phyloP scores from a whole-genome alignment of 2,797 vertebrate genomes.

The Otolemur crassicaudatus region DNA sequence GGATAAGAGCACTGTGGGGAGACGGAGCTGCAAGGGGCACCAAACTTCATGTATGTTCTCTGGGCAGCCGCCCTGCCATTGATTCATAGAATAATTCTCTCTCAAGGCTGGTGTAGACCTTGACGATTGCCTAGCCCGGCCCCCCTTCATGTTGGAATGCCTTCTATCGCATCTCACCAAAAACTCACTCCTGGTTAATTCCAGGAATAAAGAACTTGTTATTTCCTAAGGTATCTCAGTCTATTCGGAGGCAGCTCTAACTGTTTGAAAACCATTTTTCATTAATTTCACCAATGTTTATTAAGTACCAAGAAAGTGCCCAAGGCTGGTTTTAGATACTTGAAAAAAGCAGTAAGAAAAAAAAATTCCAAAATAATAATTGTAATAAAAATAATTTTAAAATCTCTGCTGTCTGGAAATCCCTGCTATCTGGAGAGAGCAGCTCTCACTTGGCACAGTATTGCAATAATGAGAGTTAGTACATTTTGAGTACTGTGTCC shows the following conservation, averaged over 20 bases:
- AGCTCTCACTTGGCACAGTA: not conserved
- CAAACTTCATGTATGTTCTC: not conserved
- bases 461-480: not conserved
- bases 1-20: conserved; percentile 50
- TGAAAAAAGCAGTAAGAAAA: conserved; percentile 34
- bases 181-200: not conserved
- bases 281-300: conserved; percentile 46
- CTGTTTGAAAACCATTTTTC: conserved; percentile 22
- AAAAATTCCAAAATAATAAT: too few relatives aligned
- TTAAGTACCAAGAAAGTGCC: not conserved
- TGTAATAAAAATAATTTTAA: not conserved
- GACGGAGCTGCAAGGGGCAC: conserved; percentile 50
- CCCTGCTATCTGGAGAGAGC: not conserved
- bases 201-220: conserved; percentile 28
- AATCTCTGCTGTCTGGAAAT: not conserved
- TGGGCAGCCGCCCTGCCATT: not conserved
- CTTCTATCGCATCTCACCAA: conserved; percentile 38
- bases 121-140: not conserved
- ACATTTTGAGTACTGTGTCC: not conserved
- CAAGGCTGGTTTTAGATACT: conserved; percentile 7
- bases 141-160: not conserved
- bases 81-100: conserved; percentile 33
- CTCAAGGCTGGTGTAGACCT: not conserved
- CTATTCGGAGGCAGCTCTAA: not conserved
- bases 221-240: not conserved